Evolutionary conservation across 2,888 invertebrate species (phyloP), one percentile per base, ranked within the genome.

Genomic region (Agrotis puta): DNA sequence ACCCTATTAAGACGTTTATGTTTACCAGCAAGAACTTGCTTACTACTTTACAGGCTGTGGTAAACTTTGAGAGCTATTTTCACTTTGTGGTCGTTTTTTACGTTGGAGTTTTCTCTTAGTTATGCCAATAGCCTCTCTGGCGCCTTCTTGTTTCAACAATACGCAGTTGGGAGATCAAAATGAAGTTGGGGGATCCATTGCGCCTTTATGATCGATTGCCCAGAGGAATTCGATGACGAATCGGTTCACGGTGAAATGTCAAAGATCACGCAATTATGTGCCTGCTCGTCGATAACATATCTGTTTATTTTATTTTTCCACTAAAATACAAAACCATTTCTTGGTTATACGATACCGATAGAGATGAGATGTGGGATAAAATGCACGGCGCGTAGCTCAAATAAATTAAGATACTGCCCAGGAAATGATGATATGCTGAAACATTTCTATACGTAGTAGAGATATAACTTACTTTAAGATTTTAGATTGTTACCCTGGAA

Each of bases 1-100:
- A 59, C 51, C 24, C 39, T 53, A 53, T 58, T 57, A 48, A 62
- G 18, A 59, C 53, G 47, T 65, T 76, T 65, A 53, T 48, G 39
- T 76, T 62, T 48, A 53, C 47, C 27, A 67, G 48, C 13, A n/a
- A 43, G 22, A 14, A 64, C 18, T 54, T n/a, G 18, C 50, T 16
- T 18, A 62, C 50, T 51, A 22, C 47, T 66, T 74, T 20, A 39
- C 16, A 45, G 13, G 20, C 13, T 63, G 33, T 24, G n/a, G 24
- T 61, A 39, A 39, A 47, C 22, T 48, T 48, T 58, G 47, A 13
- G 33, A 57, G 47, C 51, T 50, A n/a, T 22, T 62, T 74, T 47
- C 6, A 50, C 47, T 27, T 27, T 58, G 47, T 64, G 11, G 27
- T 27, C 27, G 18, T 4, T 43, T 64, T 62, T 61, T 43, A n/a